Base-by-base conservation (phyloP, 2,888 invertebrate species). In the Trachelus stipa region DNA sequence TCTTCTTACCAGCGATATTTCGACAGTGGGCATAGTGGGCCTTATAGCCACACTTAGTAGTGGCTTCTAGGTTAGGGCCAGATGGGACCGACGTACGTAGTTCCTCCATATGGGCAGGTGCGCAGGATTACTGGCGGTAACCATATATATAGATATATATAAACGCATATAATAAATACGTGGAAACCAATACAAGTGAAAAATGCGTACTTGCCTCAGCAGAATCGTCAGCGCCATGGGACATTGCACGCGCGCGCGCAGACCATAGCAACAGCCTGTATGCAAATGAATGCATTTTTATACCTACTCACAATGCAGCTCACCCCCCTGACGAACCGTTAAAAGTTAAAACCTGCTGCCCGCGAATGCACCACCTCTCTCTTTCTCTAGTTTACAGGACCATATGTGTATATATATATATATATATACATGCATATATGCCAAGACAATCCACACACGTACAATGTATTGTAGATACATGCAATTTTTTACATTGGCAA, bases 281-380 rank as follows among this genome's bases (percentile, higher is more conserved):
- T 91, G 90, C 87, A 90, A 91, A 91, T 91, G 87, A 88, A 87
- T 86, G 88, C 88, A 88, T 90, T 90, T 89, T 89, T 89, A 88
- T 86, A 83, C 75, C 85, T 83, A 85, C 84, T 84, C 83, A 87
- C 88, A 87, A 88, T 88, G 83, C 86, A 83, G 73, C 82, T 79
- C 85, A 87, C 87, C 85, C 84, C 83, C 78, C 79, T 82, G 85
- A 84, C 85, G 88, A 88, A 90, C 91, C 90, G 91, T 91, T 91
- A 88, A 90, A 90, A 90, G 88, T 87, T 87, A 86, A 90, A 90
- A 90, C 90, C 89, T 90, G 90, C 88, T 89, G 86, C 84, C 79
- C 73, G 76, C 83, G 83, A 81, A 83, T 82, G 81, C 83, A 80
- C 83, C 85, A 40, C 40, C 40, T 40, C 40, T 15, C 40, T 40